Base-by-base conservation (phyloP, 1,140 invertebrate species). In the Drosophila ambigua region DNA sequence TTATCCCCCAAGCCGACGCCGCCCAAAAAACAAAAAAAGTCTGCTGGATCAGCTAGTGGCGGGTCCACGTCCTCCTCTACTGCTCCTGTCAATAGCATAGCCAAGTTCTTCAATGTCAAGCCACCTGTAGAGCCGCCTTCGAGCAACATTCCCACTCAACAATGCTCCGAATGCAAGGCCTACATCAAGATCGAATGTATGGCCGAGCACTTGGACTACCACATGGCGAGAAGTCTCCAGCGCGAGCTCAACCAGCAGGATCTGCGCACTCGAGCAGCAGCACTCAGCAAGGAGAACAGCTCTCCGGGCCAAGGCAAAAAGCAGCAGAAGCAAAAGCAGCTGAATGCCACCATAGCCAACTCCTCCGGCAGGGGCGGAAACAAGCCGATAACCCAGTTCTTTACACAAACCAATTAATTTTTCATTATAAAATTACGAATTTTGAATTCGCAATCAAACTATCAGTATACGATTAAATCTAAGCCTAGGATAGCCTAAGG, bases 171-270 rank as follows among this genome's bases (percentile, higher is more conserved):
- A 77, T 96, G 95, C 82, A 92, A 94, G 61, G 93, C 94, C 77
- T 93, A 92, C 75, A 93, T 96, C 35, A 82, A 92, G 26, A 15
- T 92, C n/a, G 91, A 92, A 5, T 94, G 94, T 64, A 93, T 94
- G 81, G 63, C 89, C 11, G 94, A 95, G 77, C 96, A 96, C 90
- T 90, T 93, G 59, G 95, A 96, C 92, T 96, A 94, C 91, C 96
- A 96, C 84, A 91, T 95, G 64, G 95, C 96, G 4, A 94, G 94
- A 79, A 94, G 93, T 77, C 79, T 96, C 35, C 95, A 91, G 46
- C 78, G 83, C 0, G 65, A 91, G 52, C 54, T 91, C 0, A 91
- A 91, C 45, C 77, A 88, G 28, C 63, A 90, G 23, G 77, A 91
- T 28, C 64, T 85, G 26, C 77, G 73, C 23, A 76, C 61, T 5